Base-by-base conservation (phyloP, 2,888 invertebrate genomes). In the Sussaba pulchella region DNA sequence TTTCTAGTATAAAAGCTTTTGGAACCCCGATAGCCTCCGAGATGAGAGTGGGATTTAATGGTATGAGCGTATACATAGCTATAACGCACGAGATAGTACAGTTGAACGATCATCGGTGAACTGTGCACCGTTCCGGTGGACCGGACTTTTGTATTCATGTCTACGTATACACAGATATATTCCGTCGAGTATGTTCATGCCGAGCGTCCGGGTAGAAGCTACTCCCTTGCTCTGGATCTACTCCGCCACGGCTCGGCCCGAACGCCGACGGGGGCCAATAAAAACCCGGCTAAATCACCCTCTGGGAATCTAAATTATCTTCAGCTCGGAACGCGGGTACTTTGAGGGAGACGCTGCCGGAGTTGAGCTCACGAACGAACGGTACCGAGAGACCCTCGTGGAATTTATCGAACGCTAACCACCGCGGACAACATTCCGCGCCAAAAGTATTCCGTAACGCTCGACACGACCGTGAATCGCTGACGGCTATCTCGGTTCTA, bases 281-380 rank as follows among this genome's bases (percentile, higher is more conserved):
- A 88, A 87, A 88, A 86, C 73, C 78, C 71, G 83, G 86, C 77
- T 88, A 90, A 89, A 89, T 89, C 88, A 87, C 88, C 89, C 85
- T 83, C 82, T 67, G 84, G 86, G 90, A 88, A 90, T 90, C 89
- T 88, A 87, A 89, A 90, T 90, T 89, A 90, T 90, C 88, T 87
- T 83, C 74, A 78, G 75, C 83, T 59, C 81, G 85, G 88, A 87
- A 88, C 88, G 88, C 85, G 84, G 85, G 77, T 83, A 86, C 89
- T 88, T 88, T 86, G 87, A 77, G 70, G 69, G 76, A 66, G 67
- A 59, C 71, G 83, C 85, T 86, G 82, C 82, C 82, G 82, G n/a
- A 5, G 9, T n/a, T 14, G 61, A 43, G 63, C 41, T 17, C 39
- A 45, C 57, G 59, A 66, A 67, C 36, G 59, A 71, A 61, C 43